Evolutionary conservation across 2,113 vertebrate species (phyloP).

Genomic region (Hippocampus guttulatus): DNA sequence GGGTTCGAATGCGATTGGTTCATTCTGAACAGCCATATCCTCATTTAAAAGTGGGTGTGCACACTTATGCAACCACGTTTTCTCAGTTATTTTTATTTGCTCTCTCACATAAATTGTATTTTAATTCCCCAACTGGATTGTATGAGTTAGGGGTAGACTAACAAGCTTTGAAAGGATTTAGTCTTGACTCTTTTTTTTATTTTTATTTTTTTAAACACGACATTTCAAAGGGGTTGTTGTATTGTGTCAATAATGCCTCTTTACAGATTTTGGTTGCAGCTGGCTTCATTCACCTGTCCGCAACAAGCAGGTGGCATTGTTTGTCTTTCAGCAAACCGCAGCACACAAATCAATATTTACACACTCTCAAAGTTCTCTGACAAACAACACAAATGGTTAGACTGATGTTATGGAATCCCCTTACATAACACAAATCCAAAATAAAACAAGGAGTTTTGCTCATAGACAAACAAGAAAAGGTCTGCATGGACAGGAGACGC

Average conservation of each 20-base stretch:
- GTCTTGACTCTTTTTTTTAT: too few species aligned
- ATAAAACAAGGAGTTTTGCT: slow-evolving; percentile 28
- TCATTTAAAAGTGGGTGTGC: background rate
- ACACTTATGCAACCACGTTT: background rate
- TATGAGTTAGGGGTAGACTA: too few species aligned
- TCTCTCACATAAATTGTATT: too few species aligned
- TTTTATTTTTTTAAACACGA: background rate
- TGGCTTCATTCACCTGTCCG: slow-evolving; percentile 19
- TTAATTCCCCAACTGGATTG: too few species aligned
- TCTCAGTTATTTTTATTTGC: background rate
- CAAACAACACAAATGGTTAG: slow-evolving; percentile 39
- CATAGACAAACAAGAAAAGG: slow-evolving; percentile 15
- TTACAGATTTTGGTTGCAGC: slow-evolving; percentile 3
- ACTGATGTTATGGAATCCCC: slow-evolving; percentile 26
- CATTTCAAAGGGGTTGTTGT: background rate
- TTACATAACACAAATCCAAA: slow-evolving; percentile 25
- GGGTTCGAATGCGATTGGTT: too few species aligned
- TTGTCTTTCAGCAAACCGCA: slow-evolving; percentile 19
- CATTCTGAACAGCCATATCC: too few species aligned
- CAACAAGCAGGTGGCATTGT: slow-evolving; percentile 15
- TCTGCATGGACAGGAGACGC: slow-evolving; percentile 31
- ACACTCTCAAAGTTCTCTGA: slow-evolving; percentile 26
- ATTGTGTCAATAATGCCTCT: background rate
- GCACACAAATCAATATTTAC: slow-evolving; percentile 23
- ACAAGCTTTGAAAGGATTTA: too few species aligned